Base-by-base conservation (phyloP, 1,140 invertebrate species). In the Drosophila athabasca region DNA sequence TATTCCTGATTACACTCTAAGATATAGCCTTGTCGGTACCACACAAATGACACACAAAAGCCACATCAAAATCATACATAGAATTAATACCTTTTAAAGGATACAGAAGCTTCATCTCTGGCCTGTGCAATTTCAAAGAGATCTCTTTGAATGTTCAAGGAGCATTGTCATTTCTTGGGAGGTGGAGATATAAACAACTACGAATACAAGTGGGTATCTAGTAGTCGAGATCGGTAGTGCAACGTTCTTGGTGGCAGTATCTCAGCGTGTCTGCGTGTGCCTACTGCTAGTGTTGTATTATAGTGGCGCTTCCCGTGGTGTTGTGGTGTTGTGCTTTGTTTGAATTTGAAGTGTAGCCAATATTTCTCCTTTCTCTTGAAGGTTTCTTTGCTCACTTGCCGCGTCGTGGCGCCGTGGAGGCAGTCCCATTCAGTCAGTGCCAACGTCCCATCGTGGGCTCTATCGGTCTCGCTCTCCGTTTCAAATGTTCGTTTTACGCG, bases 351-450 rank as follows among this genome's bases (percentile, higher is more conserved):
- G 67, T 70, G 67, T 69, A 69, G 64, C 64, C 67, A 70, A 69
- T 70, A 70, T 70, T 70, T 70, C 67, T 70, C 48, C 35, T 70
- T 70, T 70, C 67, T 70, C 48, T 43, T 50, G 67, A 70, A 70
- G 67, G 65, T 66, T 66, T 70, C 67, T 58, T 70, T 70, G 67
- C 67, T 58, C 67, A 70, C 67, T 58, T 70, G 26, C 41, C 60
- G 60, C 60, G 53, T 41, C 50, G 17, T 43, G 60, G 52, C 67
- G 35, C 35, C 35, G 35, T 39, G 64, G 24, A 26, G 69, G 58
- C 67, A 70, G 67, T 70, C 69, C 55, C 55, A 70, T 65, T 70
- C 69, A 69, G 67, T 65, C 67, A 70, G 65, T 66, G 67, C 65
- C 65, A 65, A 55, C 64, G 66, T 68, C 69, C 53, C 67, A 48